Conservation (phyloP, 1,140 invertebrate genomes). For the Callitettix versicolor region DNA sequence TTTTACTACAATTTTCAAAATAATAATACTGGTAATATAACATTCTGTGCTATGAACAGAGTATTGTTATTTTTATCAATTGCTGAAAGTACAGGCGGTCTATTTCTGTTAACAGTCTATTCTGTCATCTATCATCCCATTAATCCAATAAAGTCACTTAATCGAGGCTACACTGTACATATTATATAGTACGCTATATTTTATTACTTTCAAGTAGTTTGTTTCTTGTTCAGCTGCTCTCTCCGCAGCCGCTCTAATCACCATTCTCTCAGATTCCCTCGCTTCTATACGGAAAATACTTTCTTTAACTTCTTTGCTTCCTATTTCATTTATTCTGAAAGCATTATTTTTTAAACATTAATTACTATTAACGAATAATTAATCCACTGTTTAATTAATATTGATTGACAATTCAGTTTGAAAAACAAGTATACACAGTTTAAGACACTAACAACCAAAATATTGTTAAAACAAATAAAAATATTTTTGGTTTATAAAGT, state of each 20-base stretch:
- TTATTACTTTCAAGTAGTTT: neutral
- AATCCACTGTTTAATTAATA: neutral
- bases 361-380: neutral
- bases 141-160: no score
- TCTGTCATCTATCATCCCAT: no score
- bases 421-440: neutral
- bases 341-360: conserved; percentile 10
- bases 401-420: neutral
- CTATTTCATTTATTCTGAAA: conserved; percentile 60
- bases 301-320: conserved; percentile 69
- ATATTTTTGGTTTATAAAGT: neutral
- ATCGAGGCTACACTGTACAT: no score
- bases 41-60: no score
- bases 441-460: no score
- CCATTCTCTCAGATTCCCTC: conserved; percentile 56
- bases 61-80: no score
- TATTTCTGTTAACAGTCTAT: no score
- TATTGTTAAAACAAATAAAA: no score
- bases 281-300: conserved; percentile 71
- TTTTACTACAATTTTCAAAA: no score
- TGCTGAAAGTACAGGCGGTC: no score
- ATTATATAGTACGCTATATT: no score
- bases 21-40: no score
- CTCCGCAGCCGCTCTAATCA: conserved; percentile 40
- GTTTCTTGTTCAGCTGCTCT: conserved; percentile 17